A percentile compares a stretch with the other conserved stretches of the same genome.
These are phyloP conservation scores for Ellobium chinense DNA, from an alignment of 2,888 invertebrate species.

Conservation along the genomic window DNA sequence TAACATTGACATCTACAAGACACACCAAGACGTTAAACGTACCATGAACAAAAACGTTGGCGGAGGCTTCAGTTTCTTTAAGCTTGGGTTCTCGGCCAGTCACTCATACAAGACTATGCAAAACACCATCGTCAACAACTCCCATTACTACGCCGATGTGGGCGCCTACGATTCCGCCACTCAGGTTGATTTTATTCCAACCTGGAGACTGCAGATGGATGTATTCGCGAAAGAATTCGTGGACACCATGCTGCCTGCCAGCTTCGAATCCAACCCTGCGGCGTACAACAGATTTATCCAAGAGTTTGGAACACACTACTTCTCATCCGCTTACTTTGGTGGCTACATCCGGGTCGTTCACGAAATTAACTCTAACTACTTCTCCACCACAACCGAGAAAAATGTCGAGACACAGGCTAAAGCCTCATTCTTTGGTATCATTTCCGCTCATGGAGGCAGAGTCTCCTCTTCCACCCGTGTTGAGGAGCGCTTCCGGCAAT, in stretches of 20 bases:
- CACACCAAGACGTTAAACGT: constrained; percentile 37
- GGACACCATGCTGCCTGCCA: neutral
- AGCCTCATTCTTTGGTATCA: constrained; percentile 33
- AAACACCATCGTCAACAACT: constrained; percentile 44
- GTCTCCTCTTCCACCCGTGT: neutral
- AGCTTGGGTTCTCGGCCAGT: constrained; percentile 50
- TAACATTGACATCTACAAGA: constrained; percentile 39
- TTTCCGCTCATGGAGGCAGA: constrained; percentile 34
- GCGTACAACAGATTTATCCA: constrained; percentile 36
- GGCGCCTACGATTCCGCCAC: constrained; percentile 35
- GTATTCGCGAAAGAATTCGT: constrained; percentile 5
- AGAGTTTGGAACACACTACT: constrained; percentile 42
- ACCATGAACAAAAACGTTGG: constrained; percentile 37
- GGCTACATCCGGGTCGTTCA: constrained; percentile 32
- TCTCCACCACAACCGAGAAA: neutral
- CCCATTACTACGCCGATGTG: constrained; percentile 40
- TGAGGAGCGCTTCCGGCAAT: neutral
- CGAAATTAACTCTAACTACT: constrained; percentile 36
- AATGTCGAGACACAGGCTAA: constrained; percentile 31
- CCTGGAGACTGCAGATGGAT: constrained; percentile 35
- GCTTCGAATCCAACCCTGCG: constrained; percentile 6
- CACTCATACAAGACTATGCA: constrained; percentile 43
- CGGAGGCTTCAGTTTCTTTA: neutral
- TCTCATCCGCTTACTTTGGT: constrained; percentile 39
- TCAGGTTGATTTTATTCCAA: constrained; percentile 21